phyloP scores from a whole-genome alignment of 2,888 invertebrate species.

The Chaetogeoica ovagalla region DNA sequence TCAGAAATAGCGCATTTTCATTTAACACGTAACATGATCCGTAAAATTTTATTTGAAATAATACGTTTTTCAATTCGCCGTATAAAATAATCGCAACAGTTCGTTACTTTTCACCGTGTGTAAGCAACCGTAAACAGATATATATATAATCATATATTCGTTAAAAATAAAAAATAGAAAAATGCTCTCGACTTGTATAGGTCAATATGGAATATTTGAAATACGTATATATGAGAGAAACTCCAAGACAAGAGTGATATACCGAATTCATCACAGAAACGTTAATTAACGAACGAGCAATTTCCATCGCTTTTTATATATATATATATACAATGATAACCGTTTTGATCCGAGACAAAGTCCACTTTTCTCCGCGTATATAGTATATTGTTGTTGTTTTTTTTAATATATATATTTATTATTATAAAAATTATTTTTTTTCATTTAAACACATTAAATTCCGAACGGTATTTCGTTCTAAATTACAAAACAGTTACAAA shows the following conservation, averaged over 20 bases:
- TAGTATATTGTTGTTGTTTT: neutral
- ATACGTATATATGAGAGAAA: constrained; percentile 10
- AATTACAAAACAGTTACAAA: no score
- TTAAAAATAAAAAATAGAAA: constrained; percentile 1
- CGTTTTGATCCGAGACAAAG: constrained; percentile 35
- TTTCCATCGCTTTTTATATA: constrained; percentile 4
- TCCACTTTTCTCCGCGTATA: constrained; percentile 29
- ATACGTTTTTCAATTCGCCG: neutral
- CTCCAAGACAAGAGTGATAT: constrained; percentile 4
- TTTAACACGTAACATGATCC: constrained; percentile 4
- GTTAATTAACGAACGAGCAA: constrained; percentile 27
- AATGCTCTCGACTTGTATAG: neutral
- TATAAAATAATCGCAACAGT: neutral
- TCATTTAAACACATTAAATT: neutral
- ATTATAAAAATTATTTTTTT: neutral
- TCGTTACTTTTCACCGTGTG: constrained; percentile 10
- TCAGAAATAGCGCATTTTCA: neutral
- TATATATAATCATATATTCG: constrained; percentile 6
- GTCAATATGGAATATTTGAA: constrained; percentile 13
- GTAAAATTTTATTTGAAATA: constrained; percentile 18
- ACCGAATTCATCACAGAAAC: constrained; percentile 31
- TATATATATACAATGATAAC: constrained; percentile 2
- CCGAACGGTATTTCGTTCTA: no score
- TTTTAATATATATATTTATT: neutral
- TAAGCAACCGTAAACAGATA: constrained; percentile 8